A percentile compares a stretch with the other conserved stretches of the same genome.
These are phyloP conservation scores for Holothuria scabra DNA, from an alignment of 53 echinoderm and acorn worm species.

Conservation along the genomic window DNA sequence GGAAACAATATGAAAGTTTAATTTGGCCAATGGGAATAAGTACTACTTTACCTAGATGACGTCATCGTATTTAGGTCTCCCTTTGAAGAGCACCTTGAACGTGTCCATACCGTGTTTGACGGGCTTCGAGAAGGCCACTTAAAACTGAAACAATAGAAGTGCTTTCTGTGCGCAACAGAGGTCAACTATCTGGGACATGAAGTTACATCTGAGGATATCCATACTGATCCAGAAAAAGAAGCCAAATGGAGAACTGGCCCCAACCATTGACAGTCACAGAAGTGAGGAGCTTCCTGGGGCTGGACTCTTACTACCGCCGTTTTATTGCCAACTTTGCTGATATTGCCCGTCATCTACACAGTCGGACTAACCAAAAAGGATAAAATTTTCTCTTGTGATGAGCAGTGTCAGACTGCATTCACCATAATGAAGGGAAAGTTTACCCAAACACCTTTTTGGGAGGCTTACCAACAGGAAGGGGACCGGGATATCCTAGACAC, in stretches of 20 bases:
- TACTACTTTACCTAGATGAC: conserved; percentile 72
- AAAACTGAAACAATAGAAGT: too few species aligned
- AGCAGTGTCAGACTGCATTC: conserved; percentile 33
- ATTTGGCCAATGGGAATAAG: conserved; percentile 39
- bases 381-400: conserved; percentile 44
- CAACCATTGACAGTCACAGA: conserved; percentile 41
- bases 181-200: conserved; percentile 53
- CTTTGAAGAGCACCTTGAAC: conserved; percentile 34
- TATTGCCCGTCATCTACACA: conserved; percentile 55
- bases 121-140: not conserved
- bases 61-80: conserved; percentile 56
- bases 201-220: too few species aligned
- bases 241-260: conserved; percentile 45
- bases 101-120: conserved; percentile 16
- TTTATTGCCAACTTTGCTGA: conserved; percentile 53
- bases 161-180: not conserved
- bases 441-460: too few species aligned
- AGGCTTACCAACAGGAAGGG: conserved; percentile 27
- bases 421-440: too few species aligned
- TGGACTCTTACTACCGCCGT: conserved; percentile 59
- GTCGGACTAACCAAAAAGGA: too few species aligned
- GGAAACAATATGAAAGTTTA: too few species aligned
- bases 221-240: conserved; percentile 39
- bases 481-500: conserved; percentile 54
- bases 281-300: conserved; percentile 58